Base-by-base conservation (phyloP, 2,797 vertebrate species). In the Gallirallus australis region DNA sequence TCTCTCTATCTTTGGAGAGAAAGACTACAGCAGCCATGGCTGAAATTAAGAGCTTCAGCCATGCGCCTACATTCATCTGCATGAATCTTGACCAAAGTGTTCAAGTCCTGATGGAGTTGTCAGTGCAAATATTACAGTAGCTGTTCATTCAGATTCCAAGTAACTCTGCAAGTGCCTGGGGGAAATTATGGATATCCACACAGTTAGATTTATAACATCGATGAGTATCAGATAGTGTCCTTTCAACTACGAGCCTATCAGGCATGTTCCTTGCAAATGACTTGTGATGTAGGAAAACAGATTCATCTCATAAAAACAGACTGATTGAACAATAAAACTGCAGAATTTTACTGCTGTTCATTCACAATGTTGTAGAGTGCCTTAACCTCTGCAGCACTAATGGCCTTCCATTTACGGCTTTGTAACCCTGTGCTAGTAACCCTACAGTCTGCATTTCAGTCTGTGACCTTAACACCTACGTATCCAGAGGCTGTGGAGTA, bases 101-200 rank as follows among this genome's bases (percentile, higher is more conserved):
- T 89, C 70, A 91, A 82, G 57, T 40, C 65, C 71, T 86, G 68
- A 85, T 68, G 53, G 68, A 89, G 33, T 15, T 96, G 68, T 87
- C 86, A 90, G 24, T 47, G 68, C 45, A 92, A 86, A 59, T 89
- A 89, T 82, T 87, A 31, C 57, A 87, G 37, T 87, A 92, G 45
- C 14, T 80, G 33, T 33, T 89, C 82, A 45, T 40, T 91, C 82
- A 85, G 57, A 91, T 81, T 85, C 53, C 65, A 94, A 80, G 71
- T 27, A 89, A 61, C 53, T 78, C 57, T 54, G 40, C 21, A 75
- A 65, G 57, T 61, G 79, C 72, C 76, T 81, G 37, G 21, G 61
- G 82, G 65, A 86, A 91, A 92, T 64, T 60, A 75, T 21, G 37
- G 61, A 50, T 91, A 85, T 39, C 65, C 45, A 54, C 50, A 37